A percentile compares a stretch with the other conserved stretches of the same genome.
phyloP scores from a whole-genome alignment of 2,113 vertebrate genomes.

The Mobula birostris region DNA sequence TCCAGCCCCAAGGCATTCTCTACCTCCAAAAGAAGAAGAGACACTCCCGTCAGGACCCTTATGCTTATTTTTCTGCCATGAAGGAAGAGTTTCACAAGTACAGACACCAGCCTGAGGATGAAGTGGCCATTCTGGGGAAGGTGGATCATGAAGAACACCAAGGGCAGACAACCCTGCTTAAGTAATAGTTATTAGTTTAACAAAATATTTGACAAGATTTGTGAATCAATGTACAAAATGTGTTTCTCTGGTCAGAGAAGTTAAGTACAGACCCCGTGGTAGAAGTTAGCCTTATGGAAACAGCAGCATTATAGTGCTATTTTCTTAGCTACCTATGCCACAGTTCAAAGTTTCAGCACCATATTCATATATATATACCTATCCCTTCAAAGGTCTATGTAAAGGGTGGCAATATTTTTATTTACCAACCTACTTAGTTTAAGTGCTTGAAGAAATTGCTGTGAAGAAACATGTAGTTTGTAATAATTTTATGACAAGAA shows the following conservation, averaged over 20 bases:
- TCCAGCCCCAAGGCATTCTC: constrained; percentile 75
- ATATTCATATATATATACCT: constrained; percentile 25
- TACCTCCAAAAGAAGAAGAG: constrained; percentile 79
- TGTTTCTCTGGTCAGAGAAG: neutral
- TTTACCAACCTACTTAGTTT: constrained; percentile 13
- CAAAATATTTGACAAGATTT: neutral
- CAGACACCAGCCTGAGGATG: constrained; percentile 81
- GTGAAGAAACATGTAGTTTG: constrained; percentile 27
- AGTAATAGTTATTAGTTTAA: constrained; percentile 43
- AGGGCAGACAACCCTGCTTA: constrained; percentile 83
- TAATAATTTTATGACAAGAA: neutral
- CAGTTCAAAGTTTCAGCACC: neutral
- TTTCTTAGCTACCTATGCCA: constrained; percentile 23
- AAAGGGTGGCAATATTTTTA: constrained; percentile 33
- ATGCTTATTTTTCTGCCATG: constrained; percentile 78
- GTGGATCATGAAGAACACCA: constrained; percentile 72
- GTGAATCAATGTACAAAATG: constrained; percentile 30
- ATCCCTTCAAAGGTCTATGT: neutral
- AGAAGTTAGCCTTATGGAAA: constrained; percentile 32
- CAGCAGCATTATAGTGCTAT: constrained; percentile 10
- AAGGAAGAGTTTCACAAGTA: constrained; percentile 67
- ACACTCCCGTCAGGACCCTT: constrained; percentile 79
- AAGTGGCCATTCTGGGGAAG: constrained; percentile 85
- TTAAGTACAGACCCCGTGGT: neutral
- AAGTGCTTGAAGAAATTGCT: constrained; percentile 31